Evolutionary conservation across 1,140 invertebrate species (phyloP).

Genomic region (Cherax destructor): DNA sequence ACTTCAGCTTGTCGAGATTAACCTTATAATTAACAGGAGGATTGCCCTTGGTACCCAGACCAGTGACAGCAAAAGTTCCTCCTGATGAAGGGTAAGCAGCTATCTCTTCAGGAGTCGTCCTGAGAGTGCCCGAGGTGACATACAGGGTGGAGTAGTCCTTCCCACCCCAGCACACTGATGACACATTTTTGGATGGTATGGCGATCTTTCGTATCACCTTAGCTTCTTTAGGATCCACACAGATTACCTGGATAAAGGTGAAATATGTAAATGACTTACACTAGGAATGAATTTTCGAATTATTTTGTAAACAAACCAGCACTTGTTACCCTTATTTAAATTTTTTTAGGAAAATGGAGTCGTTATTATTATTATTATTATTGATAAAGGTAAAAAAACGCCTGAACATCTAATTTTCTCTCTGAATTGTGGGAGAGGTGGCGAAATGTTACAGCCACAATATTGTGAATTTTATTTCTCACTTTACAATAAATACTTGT

Average conservation of each 20-base stretch:
- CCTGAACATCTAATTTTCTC: no score
- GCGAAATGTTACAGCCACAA: no score
- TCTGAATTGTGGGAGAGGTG: no score
- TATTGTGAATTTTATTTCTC: no score
- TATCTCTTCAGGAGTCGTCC: slow-evolving; percentile 77
- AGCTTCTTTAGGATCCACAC: slow-evolving; percentile 76
- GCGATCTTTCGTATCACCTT: slow-evolving; percentile 79
- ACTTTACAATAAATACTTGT: no score
- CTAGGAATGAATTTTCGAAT: no score
- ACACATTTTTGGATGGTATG: slow-evolving; percentile 84
- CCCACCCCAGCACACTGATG: slow-evolving; percentile 88
- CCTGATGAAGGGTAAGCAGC: slow-evolving; percentile 81
- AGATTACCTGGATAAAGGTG: slow-evolving; percentile 76
- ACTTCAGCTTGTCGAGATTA: slow-evolving; percentile 25
- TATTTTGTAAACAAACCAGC: no score
- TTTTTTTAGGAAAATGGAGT: no score
- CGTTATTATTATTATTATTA: no score
- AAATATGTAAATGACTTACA: not conserved
- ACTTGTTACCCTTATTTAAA: no score
- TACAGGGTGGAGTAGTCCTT: slow-evolving; percentile 84
- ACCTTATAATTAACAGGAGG: slow-evolving; percentile 39
- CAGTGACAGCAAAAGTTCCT: slow-evolving; percentile 83
- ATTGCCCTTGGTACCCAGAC: slow-evolving; percentile 80
- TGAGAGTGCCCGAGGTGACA: slow-evolving; percentile 82
- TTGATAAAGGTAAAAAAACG: no score